A percentile compares a stretch with the other conserved stretches of the same genome.
phyloP scores from a whole-genome alignment of 2,797 vertebrate genomes.

The Hyperoplus lanceolatus region DNA sequence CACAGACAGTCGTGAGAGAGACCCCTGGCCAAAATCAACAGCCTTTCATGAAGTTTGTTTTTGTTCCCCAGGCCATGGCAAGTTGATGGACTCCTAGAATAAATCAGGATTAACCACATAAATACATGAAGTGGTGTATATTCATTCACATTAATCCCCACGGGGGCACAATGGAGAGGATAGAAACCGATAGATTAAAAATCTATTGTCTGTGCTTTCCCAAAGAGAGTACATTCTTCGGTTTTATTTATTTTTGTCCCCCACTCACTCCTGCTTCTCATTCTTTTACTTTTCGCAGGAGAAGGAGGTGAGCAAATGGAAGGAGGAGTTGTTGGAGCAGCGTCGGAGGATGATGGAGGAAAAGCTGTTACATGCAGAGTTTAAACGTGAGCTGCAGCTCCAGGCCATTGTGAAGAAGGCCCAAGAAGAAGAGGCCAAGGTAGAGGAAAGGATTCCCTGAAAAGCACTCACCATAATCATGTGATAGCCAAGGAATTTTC shows the following conservation, averaged over 20 bases:
- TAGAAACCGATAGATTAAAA: conserved; percentile 43
- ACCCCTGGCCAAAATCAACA: conserved; percentile 75
- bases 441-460: conserved; percentile 55
- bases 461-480: neutral
- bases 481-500: neutral
- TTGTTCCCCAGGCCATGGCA: conserved; percentile 65
- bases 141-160: conserved; percentile 69
- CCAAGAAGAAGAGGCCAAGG: conserved; percentile 98
- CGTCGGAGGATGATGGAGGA: conserved; percentile 98
- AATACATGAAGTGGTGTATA: conserved; percentile 73
- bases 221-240: conserved; percentile 28
- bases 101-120: conserved; percentile 78
- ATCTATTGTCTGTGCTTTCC: conserved; percentile 42
- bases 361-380: conserved; percentile 95
- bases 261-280: conserved; percentile 20
- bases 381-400: conserved; percentile 96
- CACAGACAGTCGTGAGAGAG: conserved; percentile 71
- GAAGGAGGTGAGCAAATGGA: conserved; percentile 98
- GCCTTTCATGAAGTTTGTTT: conserved; percentile 82
- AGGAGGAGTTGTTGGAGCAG: conserved; percentile 96
- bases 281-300: conserved; percentile 84
- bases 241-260: conserved; percentile 7
- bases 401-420: conserved; percentile 99
- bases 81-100: conserved; percentile 76
- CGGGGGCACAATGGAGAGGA: conserved; percentile 31